Percentiles rank a stretch among this genome's conserved stretches.
Conservation (phyloP, 2,797 vertebrate species). For the Tympanoctomys barrerae region DNA sequence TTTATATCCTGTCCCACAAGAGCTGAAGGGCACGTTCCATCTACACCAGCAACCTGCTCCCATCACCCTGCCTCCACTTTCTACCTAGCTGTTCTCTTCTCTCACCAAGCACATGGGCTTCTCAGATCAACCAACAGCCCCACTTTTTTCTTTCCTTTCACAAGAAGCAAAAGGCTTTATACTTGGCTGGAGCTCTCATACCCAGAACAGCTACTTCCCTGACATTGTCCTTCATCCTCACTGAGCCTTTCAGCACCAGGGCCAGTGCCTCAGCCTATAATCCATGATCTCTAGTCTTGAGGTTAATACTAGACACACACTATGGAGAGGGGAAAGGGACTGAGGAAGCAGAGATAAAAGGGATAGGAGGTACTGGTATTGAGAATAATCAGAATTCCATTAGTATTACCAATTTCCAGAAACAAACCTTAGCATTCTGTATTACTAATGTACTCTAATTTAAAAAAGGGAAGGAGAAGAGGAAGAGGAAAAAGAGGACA, state of each 20-base stretch:
- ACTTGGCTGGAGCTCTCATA: not conserved
- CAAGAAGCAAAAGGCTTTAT: not conserved
- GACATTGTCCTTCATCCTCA: not conserved
- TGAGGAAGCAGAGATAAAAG: not conserved
- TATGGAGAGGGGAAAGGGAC: not conserved
- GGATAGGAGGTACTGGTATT: not conserved
- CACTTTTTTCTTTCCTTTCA: conserved; percentile 18
- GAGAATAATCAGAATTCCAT: not conserved
- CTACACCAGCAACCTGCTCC: not conserved
- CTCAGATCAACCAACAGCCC: not conserved
- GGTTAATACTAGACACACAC: not conserved
- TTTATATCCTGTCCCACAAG: not conserved
- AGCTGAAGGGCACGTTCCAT: not conserved
- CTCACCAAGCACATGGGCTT: not conserved
- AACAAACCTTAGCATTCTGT: not conserved
- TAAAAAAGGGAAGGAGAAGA: not conserved
- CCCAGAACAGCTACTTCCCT: not conserved
- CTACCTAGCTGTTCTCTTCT: not conserved
- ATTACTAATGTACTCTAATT: not conserved
- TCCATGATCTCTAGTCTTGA: not conserved
- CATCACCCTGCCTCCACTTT: not conserved
- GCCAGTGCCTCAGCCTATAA: not conserved
- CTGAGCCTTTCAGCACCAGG: conserved; percentile 58
- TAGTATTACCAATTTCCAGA: not conserved
- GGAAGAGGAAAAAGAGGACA: not conserved